Conservation (phyloP, 2,113 vertebrate genomes). For the Andinoacara biseriatus region DNA sequence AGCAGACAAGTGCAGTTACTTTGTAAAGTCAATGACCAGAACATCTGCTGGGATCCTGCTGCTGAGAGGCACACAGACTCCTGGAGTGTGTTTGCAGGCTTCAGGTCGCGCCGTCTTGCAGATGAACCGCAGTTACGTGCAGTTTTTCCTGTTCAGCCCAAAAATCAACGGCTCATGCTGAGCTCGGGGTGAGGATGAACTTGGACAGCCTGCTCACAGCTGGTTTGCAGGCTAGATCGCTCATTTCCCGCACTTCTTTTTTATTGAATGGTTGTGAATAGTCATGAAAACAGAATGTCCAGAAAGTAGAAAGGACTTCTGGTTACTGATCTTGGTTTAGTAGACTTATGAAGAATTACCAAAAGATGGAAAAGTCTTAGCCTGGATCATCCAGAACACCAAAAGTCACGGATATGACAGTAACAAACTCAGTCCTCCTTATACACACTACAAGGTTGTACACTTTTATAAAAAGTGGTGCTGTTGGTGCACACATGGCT, state of each 20-base stretch:
- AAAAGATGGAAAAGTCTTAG: too few species aligned
- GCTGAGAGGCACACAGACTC: neutral
- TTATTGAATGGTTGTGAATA: neutral
- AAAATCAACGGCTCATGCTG: neutral
- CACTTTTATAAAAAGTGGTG: too few species aligned
- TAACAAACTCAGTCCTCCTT: too few species aligned
- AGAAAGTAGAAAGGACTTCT: neutral
- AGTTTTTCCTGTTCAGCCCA: neutral
- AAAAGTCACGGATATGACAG: neutral
- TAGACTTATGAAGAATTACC: too few species aligned
- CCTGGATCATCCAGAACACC: too few species aligned
- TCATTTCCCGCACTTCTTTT: neutral
- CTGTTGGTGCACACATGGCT: too few species aligned
- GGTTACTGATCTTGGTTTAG: neutral
- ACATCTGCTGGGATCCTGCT: conserved; percentile 18
- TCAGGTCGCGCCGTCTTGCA: neutral
- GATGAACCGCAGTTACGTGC: conserved; percentile 17
- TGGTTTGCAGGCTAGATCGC: neutral
- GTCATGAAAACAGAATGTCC: neutral
- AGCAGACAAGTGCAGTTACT: neutral
- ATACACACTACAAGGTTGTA: too few species aligned
- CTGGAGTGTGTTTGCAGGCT: conserved; percentile 9
- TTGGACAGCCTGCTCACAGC: neutral
- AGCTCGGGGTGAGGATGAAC: neutral
- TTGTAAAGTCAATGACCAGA: neutral